Conservation (phyloP, 2,888 invertebrate species). For the Stomorhina lunata region DNA sequence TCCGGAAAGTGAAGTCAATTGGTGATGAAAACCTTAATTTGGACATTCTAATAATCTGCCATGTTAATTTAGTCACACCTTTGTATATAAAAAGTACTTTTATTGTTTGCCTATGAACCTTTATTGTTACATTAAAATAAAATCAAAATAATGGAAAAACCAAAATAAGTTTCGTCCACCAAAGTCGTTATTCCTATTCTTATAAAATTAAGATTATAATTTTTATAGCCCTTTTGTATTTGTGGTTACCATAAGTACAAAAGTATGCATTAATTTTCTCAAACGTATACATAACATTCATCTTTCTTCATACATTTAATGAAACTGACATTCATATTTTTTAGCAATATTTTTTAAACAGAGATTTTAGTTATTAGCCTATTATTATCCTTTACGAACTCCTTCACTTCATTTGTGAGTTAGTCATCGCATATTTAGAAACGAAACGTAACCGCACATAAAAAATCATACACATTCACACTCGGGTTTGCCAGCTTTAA, state of each 20-base stretch:
- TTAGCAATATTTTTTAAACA: slow-evolving; percentile 43
- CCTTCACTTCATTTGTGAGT: slow-evolving; percentile 43
- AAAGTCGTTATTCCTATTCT: too few relatives aligned
- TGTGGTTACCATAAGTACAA: background rate
- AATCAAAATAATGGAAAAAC: too few relatives aligned
- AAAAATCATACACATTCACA: slow-evolving; percentile 16
- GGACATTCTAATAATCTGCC: too few relatives aligned
- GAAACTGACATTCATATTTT: slow-evolving; percentile 36
- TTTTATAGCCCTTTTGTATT: slow-evolving; percentile 6
- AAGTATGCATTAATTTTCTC: background rate
- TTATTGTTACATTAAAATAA: too few relatives aligned
- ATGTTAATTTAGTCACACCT: too few relatives aligned
- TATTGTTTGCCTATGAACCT: too few relatives aligned
- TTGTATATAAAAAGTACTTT: too few relatives aligned
- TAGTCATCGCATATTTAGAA: background rate
- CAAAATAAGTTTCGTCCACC: too few relatives aligned
- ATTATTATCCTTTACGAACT: slow-evolving; percentile 67
- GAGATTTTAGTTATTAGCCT: slow-evolving; percentile 67
- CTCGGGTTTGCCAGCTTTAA: background rate
- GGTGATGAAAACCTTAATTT: too few relatives aligned
- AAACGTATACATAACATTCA: background rate
- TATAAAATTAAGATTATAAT: too few relatives aligned
- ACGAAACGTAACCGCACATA: slow-evolving; percentile 38
- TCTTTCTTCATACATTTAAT: slow-evolving; percentile 13
- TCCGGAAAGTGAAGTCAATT: too few relatives aligned